These are phyloP conservation scores for Vanessa tameamea DNA, from an alignment of 1,140 invertebrate species.

Conservation along the genomic window DNA sequence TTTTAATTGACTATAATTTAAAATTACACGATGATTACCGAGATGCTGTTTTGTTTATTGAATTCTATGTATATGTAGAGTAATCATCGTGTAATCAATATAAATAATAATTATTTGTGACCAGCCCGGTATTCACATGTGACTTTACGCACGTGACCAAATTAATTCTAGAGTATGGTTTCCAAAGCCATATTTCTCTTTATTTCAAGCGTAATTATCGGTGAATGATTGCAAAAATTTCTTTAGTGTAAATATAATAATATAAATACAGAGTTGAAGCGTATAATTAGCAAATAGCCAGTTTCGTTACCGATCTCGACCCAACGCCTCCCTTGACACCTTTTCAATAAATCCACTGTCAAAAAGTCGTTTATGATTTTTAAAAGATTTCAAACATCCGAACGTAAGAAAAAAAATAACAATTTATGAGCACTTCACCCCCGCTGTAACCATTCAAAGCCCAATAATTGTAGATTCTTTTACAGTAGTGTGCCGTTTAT, in stretches of 20 bases:
- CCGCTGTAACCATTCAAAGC: slow-evolving; percentile 79
- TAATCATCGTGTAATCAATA: neutral
- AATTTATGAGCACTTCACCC: slow-evolving; percentile 80
- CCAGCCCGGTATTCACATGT: neutral
- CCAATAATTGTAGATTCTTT: slow-evolving; percentile 81
- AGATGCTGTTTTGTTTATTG: neutral
- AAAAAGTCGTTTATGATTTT: slow-evolving; percentile 70
- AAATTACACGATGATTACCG: neutral
- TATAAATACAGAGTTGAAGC: slow-evolving; percentile 33
- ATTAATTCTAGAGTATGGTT: neutral
- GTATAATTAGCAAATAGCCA: slow-evolving; percentile 70
- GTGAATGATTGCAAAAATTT: neutral
- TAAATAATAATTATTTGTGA: slow-evolving; percentile 3
- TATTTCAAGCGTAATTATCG: neutral
- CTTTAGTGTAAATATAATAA: slow-evolving; percentile 1
- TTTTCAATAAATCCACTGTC: slow-evolving; percentile 64
- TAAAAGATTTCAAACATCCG: slow-evolving; percentile 71
- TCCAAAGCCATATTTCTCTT: neutral
- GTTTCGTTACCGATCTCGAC: slow-evolving; percentile 50
- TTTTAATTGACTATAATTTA: slow-evolving; percentile 9
- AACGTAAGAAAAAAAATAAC: slow-evolving; percentile 67
- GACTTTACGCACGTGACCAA: slow-evolving; percentile 4
- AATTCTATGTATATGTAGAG: neutral
- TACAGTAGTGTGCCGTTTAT: slow-evolving; percentile 78
- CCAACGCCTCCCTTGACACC: slow-evolving; percentile 65